phyloP scores from a whole-genome alignment of 2,113 vertebrate species.

The Collichthys lucidus region DNA sequence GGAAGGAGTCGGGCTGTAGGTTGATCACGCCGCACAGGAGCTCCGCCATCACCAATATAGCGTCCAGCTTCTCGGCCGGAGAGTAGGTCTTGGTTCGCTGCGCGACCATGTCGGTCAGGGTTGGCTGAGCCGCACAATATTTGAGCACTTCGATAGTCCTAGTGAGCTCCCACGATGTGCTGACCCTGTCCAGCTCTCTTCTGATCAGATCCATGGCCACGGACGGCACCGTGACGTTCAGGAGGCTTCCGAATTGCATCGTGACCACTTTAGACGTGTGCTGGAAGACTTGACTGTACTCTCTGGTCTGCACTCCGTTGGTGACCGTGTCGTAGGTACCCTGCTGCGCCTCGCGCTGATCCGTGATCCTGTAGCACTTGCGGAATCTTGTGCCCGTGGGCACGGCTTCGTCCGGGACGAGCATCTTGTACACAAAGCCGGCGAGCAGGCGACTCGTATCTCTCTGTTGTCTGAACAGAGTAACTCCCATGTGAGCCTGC shows the following conservation, averaged over 20 bases:
- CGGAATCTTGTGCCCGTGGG: neutral
- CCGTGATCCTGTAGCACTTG: slow-evolving; percentile 9
- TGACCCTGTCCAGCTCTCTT: neutral
- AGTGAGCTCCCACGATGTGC: neutral
- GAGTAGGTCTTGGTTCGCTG: rapidly evolving
- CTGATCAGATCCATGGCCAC: neutral
- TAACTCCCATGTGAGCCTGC: slow-evolving; percentile 14
- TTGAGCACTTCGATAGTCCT: slow-evolving; percentile 18
- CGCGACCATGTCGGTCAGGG: neutral
- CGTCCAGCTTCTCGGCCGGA: neutral
- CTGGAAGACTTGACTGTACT: slow-evolving; percentile 26
- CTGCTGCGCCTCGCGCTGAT: slow-evolving; percentile 20
- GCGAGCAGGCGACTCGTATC: neutral
- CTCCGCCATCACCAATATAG: neutral
- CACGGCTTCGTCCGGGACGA: neutral
- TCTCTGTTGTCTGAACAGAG: slow-evolving; percentile 21
- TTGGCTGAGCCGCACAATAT: slow-evolving; percentile 27
- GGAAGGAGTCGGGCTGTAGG: neutral
- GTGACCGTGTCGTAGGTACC: slow-evolving; percentile 16
- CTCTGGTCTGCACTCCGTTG: slow-evolving; percentile 15
- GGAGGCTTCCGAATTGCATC: slow-evolving; percentile 15
- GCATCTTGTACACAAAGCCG: slow-evolving; percentile 16
- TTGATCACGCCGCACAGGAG: slow-evolving; percentile 27
- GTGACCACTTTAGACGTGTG: slow-evolving; percentile 15
- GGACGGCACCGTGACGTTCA: neutral